These are phyloP conservation scores for Crematogaster levior DNA, from an alignment of 2,888 invertebrate species.

Conservation along the genomic window DNA sequence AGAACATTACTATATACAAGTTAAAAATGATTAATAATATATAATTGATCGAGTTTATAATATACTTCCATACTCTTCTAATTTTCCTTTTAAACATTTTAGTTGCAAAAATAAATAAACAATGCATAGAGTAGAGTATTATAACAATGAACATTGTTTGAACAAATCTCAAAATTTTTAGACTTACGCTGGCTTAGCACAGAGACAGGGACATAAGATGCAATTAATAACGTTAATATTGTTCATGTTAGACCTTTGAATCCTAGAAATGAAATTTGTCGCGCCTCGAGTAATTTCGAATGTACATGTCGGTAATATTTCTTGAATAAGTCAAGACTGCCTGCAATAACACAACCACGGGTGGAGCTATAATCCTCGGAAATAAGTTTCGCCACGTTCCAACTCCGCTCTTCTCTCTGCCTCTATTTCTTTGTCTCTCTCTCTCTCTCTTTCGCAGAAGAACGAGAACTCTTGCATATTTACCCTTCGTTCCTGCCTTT, in stretches of 20 bases:
- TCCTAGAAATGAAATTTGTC: conserved; percentile 29
- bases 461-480: conserved; percentile 72
- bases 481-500: conserved; percentile 67
- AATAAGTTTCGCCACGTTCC: conserved; percentile 68
- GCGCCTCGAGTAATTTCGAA: conserved; percentile 57
- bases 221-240: conserved; percentile 6
- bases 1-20: not conserved
- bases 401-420: conserved; percentile 16
- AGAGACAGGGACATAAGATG: not conserved
- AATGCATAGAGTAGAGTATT: not conserved
- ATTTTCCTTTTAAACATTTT: not conserved
- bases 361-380: conserved; percentile 60
- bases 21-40: not conserved
- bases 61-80: not conserved
- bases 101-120: not conserved
- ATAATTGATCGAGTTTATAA: not conserved
- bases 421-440: not conserved
- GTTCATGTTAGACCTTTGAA: not conserved
- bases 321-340: conserved; percentile 59
- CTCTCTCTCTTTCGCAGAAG: not conserved
- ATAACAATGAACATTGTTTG: not conserved
- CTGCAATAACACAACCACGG: conserved; percentile 68
- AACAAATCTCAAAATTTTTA: not conserved
- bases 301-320: conserved; percentile 60
- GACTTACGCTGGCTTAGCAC: not conserved